phyloP scores from a whole-genome alignment of 1,140 invertebrate genomes.

The Alviniconcha marisindica region DNA sequence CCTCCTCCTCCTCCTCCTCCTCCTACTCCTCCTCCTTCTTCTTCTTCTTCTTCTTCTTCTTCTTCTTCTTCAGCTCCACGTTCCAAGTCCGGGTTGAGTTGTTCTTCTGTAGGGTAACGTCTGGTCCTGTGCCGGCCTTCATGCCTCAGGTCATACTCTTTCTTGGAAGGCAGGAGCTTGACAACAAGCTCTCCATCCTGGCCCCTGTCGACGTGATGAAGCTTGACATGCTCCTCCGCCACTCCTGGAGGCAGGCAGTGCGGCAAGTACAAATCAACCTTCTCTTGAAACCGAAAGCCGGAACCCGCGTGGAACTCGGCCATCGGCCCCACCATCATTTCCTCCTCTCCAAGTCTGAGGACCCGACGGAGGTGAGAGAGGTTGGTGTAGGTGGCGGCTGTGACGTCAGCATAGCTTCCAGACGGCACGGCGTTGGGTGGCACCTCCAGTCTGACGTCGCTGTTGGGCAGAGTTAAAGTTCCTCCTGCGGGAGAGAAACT shows the following conservation, averaged over 20 bases:
- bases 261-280: neutral
- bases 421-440: neutral
- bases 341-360: neutral
- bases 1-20: neutral
- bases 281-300: neutral
- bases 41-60: neutral
- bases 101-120: neutral
- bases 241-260: neutral
- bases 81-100: neutral
- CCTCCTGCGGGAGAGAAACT: neutral
- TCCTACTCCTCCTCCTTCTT: neutral
- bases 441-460: slow-evolving; percentile 5
- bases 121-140: neutral
- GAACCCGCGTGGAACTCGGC: neutral
- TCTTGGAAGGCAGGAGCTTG: neutral
- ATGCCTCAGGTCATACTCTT: neutral
- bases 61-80: no score
- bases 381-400: slow-evolving; percentile 16
- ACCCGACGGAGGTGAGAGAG: neutral
- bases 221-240: neutral
- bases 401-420: neutral
- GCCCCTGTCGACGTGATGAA: neutral
- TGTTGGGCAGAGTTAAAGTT: neutral
- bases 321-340: neutral
- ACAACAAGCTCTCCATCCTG: neutral